Percentiles rank a stretch among this genome's conserved stretches.
phyloP scores from a whole-genome alignment of 2,888 invertebrate genomes.

The Macrosoma leucophasiata region DNA sequence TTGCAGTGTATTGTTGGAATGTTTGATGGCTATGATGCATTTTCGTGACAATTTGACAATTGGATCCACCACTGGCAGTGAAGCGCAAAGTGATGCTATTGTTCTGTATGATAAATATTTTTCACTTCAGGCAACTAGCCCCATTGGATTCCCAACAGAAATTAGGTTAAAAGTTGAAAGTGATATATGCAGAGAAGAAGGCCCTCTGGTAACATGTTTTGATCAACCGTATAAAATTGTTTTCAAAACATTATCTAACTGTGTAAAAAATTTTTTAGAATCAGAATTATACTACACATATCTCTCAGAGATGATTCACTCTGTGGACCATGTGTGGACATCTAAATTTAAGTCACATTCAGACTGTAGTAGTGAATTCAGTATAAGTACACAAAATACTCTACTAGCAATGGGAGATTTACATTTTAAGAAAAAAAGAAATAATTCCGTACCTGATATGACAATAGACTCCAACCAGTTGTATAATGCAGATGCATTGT shows the following conservation, averaged over 20 bases:
- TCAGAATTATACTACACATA: slow-evolving; percentile 93
- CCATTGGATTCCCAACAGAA: slow-evolving; percentile 90
- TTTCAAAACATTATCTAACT: slow-evolving; percentile 84
- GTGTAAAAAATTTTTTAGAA: slow-evolving; percentile 86
- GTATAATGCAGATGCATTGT: slow-evolving; percentile 91
- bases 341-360: slow-evolving; percentile 79
- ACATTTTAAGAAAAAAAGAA: slow-evolving; percentile 63
- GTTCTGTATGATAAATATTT: slow-evolving; percentile 97
- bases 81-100: slow-evolving; percentile 95
- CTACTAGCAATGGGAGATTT: slow-evolving; percentile 83
- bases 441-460: slow-evolving; percentile 78
- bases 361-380: slow-evolving; percentile 87
- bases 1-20: slow-evolving; percentile 82
- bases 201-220: slow-evolving; percentile 87
- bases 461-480: slow-evolving; percentile 88
- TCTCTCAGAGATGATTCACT: slow-evolving; percentile 89
- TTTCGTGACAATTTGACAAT: slow-evolving; percentile 85
- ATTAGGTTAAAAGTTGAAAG: slow-evolving; percentile 90
- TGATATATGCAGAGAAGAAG: slow-evolving; percentile 90
- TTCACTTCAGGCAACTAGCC: slow-evolving; percentile 92
- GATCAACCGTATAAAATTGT: slow-evolving; percentile 87
- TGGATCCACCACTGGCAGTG: slow-evolving; percentile 73
- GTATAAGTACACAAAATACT: slow-evolving; percentile 85
- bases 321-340: slow-evolving; percentile 77
- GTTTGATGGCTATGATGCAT: slow-evolving; percentile 92